Percentiles rank a stretch among this genome's conserved stretches.
Evolutionary conservation across 1,140 invertebrate species (phyloP).

Genomic region (Caenorhabditis brenneri): DNA sequence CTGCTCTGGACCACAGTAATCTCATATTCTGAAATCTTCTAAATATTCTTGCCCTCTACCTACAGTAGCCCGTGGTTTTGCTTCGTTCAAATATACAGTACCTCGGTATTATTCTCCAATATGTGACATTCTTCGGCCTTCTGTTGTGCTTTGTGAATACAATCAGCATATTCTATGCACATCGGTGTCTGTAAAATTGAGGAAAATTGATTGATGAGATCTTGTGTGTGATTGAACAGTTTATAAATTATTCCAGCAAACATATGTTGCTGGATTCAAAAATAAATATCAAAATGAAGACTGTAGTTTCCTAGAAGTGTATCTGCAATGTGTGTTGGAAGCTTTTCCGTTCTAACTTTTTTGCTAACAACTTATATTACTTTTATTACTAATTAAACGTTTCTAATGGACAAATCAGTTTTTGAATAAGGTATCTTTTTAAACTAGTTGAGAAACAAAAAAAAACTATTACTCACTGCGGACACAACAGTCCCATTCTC

Average conservation of each 20-base stretch:
- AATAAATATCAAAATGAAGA: no score
- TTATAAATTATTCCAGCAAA: background rate
- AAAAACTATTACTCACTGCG: background rate
- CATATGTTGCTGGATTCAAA: background rate
- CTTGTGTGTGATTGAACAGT: background rate
- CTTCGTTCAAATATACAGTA: background rate
- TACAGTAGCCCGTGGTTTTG: background rate
- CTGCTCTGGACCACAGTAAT: constrained; percentile 26
- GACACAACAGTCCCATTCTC: constrained; percentile 15
- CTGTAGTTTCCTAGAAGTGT: no score
- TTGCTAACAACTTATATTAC: no score
- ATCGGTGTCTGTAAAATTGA: constrained; percentile 16
- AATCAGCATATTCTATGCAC: constrained; percentile 47
- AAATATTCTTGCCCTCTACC: background rate
- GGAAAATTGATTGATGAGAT: background rate
- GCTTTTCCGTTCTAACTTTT: no score
- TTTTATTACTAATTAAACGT: no score
- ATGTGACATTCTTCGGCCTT: constrained; percentile 42
- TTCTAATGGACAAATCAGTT: no score
- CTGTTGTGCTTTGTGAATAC: constrained; percentile 43
- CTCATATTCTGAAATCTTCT: constrained; percentile 15
- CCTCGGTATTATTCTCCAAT: constrained; percentile 42
- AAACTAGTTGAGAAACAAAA: no score
- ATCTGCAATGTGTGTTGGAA: no score
- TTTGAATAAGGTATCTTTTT: no score